Evolutionary conservation across 2,888 invertebrate genomes (phyloP).

Genomic region (Ennomos quercinarius): DNA sequence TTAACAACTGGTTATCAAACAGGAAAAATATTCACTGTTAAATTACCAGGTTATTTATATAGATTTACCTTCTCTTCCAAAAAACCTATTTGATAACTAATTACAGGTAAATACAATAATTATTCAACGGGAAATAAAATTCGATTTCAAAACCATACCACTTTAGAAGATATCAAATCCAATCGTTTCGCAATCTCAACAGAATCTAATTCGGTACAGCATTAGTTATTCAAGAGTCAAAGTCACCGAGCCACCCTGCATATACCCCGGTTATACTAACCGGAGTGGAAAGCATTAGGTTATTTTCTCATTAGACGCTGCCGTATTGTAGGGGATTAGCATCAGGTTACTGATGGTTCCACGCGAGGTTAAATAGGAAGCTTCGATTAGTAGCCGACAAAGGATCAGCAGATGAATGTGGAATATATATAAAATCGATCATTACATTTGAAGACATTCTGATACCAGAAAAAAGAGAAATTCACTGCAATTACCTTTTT

Average conservation of each 20-base stretch:
- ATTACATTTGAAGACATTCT: no score
- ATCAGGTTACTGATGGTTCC: conserved; percentile 58
- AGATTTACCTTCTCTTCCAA: no score
- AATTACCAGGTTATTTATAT: no score
- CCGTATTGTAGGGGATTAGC: conserved; percentile 68
- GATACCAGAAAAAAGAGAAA: no score
- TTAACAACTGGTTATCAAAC: no score
- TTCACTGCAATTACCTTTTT: no score
- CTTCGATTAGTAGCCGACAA: conserved; percentile 32
- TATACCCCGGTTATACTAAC: neutral
- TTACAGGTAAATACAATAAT: no score
- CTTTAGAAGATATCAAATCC: conserved; percentile 10
- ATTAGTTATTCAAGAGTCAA: conserved; percentile 16
- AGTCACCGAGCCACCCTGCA: conserved; percentile 4
- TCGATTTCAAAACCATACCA: conserved; percentile 1
- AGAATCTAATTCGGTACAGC: conserved; percentile 1
- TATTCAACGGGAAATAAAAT: neutral
- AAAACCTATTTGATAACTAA: no score
- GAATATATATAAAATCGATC: no score
- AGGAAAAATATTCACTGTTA: no score
- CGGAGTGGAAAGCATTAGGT: conserved; percentile 66
- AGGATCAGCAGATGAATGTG: neutral
- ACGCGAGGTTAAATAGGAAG: conserved; percentile 33
- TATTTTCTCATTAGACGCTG: conserved; percentile 70
- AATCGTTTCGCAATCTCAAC: conserved; percentile 9